These are phyloP conservation scores for Carposina sasakii DNA, from an alignment of 1,140 invertebrate species.

Conservation along the genomic window DNA sequence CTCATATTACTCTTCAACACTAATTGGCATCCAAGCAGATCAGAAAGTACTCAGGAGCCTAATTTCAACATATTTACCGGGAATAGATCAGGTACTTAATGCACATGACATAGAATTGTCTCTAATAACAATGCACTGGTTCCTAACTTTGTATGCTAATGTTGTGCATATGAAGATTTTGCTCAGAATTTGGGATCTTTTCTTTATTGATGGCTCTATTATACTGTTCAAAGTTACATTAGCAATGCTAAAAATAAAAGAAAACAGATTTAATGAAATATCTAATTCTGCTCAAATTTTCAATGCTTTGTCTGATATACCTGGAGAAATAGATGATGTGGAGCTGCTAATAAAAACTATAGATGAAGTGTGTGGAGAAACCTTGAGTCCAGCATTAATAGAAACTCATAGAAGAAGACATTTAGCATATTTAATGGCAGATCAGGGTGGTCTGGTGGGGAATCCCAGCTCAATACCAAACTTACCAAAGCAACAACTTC, in stretches of 20 bases:
- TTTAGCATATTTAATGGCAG: slow-evolving; percentile 96
- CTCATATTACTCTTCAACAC: slow-evolving; percentile 96
- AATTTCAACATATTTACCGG: slow-evolving; percentile 90
- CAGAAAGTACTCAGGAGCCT: slow-evolving; percentile 94
- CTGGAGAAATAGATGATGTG: slow-evolving; percentile 93
- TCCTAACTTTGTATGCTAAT: slow-evolving; percentile 97
- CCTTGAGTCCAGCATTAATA: slow-evolving; percentile 88
- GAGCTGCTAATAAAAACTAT: slow-evolving; percentile 76
- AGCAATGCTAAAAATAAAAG: slow-evolving; percentile 96
- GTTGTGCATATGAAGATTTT: slow-evolving; percentile 98
- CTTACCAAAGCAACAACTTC: slow-evolving; percentile 91
- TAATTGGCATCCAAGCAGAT: slow-evolving; percentile 95
- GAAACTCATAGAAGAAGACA: slow-evolving; percentile 93
- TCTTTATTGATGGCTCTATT: slow-evolving; percentile 96
- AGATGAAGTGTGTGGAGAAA: slow-evolving; percentile 75
- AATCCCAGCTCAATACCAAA: slow-evolving; percentile 92
- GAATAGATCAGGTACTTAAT: slow-evolving; percentile 90
- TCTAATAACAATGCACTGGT: slow-evolving; percentile 97
- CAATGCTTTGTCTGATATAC: slow-evolving; percentile 95
- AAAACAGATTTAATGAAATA: slow-evolving; percentile 84
- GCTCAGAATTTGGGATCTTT: slow-evolving; percentile 96
- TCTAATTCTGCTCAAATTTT: slow-evolving; percentile 98
- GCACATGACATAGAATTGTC: slow-evolving; percentile 97
- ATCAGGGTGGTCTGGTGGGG: slow-evolving; percentile 92
- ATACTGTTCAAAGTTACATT: slow-evolving; percentile 97